Evolutionary conservation across 2,113 vertebrate species (phyloP).

Genomic region (Chauna torquata): DNA sequence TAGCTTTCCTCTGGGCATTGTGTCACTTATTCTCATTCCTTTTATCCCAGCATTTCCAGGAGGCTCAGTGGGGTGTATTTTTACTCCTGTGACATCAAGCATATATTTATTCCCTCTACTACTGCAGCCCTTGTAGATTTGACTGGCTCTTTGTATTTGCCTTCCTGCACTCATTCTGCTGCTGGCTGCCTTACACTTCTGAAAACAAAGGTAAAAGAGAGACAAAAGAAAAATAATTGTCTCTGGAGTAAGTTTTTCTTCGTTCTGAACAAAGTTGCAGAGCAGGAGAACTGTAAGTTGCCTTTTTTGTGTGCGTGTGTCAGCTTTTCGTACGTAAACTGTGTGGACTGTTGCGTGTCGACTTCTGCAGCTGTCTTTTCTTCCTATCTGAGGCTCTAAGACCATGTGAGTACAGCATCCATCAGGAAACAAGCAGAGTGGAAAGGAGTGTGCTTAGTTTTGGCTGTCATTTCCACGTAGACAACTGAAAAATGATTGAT

Average conservation of each 20-base stretch:
- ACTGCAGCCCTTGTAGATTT: not conserved
- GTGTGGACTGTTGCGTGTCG: not conserved
- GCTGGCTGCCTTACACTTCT: not conserved
- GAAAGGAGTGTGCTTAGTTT: not conserved
- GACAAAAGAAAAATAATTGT: not conserved
- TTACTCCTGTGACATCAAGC: not conserved
- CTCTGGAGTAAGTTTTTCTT: not conserved
- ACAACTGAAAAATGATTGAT: not conserved
- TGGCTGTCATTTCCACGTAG: not conserved
- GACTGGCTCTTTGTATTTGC: not conserved
- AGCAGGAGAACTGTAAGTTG: not conserved
- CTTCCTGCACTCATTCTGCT: not conserved
- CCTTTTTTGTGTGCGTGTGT: not conserved
- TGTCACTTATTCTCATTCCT: not conserved
- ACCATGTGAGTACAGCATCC: rapidly evolving
- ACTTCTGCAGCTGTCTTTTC: not conserved
- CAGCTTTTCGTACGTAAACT: not conserved
- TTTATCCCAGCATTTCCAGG: not conserved
- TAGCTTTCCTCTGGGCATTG: not conserved
- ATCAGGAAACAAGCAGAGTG: not conserved
- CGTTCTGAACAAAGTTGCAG: not conserved
- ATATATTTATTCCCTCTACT: not conserved
- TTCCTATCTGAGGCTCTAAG: not conserved
- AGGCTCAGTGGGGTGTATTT: not conserved
- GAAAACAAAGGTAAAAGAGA: not conserved